phyloP scores from a whole-genome alignment of 2,113 vertebrate species.

The Chroicocephalus ridibundus region DNA sequence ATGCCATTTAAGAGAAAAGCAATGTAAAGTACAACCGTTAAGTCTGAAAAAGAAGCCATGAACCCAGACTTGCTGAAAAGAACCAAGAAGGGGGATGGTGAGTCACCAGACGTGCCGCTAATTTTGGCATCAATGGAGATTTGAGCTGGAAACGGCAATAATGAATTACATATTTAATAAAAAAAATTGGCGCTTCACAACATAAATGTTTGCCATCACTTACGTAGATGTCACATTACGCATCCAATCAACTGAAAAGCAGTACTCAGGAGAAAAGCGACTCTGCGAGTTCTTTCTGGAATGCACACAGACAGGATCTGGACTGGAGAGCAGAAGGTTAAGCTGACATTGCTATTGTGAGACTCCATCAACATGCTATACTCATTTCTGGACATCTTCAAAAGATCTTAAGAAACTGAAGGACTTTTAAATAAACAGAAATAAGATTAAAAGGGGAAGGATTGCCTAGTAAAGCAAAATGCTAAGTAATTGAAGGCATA shows the following conservation, averaged over 20 bases:
- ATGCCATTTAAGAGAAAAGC: neutral
- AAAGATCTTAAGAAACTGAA: neutral
- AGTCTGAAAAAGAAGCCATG: neutral
- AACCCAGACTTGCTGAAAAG: neutral
- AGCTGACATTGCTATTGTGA: neutral
- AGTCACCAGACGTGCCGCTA: fast-evolving
- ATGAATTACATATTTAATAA: neutral
- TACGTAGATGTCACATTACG: neutral
- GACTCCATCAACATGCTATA: neutral
- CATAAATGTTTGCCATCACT: neutral
- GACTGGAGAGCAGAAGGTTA: neutral
- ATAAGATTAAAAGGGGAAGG: neutral
- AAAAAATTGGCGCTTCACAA: neutral
- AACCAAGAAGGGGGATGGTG: neutral
- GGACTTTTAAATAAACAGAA: neutral
- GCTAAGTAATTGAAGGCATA: neutral
- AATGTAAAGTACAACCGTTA: neutral
- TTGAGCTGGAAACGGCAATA: neutral
- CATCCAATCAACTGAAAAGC: neutral
- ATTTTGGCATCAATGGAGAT: neutral
- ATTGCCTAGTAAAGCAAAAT: neutral
- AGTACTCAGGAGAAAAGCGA: neutral
- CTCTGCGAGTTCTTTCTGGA: neutral
- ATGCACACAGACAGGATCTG: neutral
- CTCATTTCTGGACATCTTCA: neutral